These are phyloP conservation scores for Stramonita haemastoma DNA, from an alignment of 2,888 invertebrate genomes.

Conservation along the genomic window DNA sequence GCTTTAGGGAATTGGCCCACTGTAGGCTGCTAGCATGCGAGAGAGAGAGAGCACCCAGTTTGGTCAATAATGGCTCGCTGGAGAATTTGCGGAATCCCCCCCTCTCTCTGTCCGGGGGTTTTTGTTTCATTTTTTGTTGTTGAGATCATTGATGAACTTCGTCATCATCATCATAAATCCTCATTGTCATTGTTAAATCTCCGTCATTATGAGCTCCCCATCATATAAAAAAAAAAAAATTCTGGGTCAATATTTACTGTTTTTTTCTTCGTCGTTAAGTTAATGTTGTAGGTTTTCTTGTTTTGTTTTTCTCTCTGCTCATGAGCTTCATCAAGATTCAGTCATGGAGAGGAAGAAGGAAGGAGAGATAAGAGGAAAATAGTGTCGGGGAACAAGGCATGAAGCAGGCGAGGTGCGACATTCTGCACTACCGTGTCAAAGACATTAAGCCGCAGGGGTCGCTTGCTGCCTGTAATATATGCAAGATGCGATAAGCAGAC, in stretches of 20 bases:
- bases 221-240: no score
- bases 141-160: not conserved
- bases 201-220: no score
- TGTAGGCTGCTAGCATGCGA: not conserved
- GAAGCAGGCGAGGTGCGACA: not conserved
- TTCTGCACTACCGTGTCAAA: not conserved
- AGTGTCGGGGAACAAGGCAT: no score
- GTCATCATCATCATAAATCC: not conserved
- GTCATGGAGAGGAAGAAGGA: not conserved
- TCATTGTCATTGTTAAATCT: no score
- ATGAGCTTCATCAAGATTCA: not conserved
- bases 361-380: not conserved
- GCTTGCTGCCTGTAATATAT: not conserved
- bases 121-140: no score
- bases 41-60: not conserved
- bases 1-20: not conserved
- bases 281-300: not conserved
- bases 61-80: not conserved
- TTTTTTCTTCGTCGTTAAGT: not conserved
- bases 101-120: no score
- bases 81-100: not conserved
- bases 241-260: no score
- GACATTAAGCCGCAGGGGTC: not conserved
- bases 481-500: not conserved
- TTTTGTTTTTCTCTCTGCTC: not conserved